phyloP scores from a whole-genome alignment of 2,113 vertebrate species.

The Nycticorax nycticorax region DNA sequence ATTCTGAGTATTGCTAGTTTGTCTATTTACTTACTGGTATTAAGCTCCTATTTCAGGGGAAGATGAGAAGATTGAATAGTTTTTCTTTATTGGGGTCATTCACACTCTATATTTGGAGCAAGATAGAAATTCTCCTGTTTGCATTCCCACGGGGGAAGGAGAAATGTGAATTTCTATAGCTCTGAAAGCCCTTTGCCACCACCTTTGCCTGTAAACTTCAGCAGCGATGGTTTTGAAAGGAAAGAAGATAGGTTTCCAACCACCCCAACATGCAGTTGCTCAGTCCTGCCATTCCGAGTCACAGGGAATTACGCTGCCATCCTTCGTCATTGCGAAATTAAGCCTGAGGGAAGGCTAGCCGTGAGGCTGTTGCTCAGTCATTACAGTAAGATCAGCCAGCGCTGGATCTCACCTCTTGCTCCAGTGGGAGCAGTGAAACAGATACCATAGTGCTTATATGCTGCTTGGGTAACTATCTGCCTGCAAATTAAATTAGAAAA shows the following conservation, averaged over 20 bases:
- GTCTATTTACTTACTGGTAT: not conserved
- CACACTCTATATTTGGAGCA: not conserved
- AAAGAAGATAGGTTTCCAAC: not conserved
- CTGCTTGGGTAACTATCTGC: not conserved
- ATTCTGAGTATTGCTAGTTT: not conserved
- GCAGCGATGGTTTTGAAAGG: not conserved
- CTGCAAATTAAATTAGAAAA: not conserved
- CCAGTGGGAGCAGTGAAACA: not conserved
- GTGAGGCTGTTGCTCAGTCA: not conserved
- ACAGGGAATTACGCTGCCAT: not conserved
- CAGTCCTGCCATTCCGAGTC: not conserved
- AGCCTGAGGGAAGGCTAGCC: not conserved
- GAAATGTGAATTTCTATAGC: not conserved
- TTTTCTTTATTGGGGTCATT: not conserved
- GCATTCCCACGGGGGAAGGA: not conserved
- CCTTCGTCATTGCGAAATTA: not conserved
- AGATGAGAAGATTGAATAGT: not conserved
- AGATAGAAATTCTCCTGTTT: not conserved
- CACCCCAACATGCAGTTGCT: not conserved
- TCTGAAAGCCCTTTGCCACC: not conserved
- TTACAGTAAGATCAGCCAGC: not conserved
- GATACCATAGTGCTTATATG: not conserved
- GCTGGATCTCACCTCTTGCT: not conserved
- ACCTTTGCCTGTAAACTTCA: not conserved
- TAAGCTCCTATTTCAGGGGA: not conserved